phyloP scores from a whole-genome alignment of 2,888 invertebrate species.

The Amphipyra berbera region DNA sequence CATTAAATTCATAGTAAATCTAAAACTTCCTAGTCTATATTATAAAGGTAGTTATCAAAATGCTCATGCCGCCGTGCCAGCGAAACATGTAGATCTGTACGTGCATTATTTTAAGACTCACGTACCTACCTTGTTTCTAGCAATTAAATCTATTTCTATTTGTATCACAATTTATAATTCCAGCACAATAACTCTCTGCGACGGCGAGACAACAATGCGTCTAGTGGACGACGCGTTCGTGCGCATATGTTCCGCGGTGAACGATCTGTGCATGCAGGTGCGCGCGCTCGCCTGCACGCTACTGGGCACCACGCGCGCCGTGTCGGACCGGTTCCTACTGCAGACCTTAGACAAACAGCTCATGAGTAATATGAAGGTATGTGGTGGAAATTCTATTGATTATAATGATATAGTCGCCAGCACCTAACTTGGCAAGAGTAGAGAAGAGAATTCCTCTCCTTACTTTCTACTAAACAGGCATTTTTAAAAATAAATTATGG shows the following conservation, averaged over 20 bases:
- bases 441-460: too few species aligned
- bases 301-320: conserved; percentile 95
- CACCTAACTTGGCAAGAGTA: too few species aligned
- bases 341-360: conserved; percentile 99
- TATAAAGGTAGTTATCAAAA: too few species aligned
- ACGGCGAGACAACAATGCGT: conserved; percentile 95
- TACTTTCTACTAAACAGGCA: too few species aligned
- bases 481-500: too few species aligned
- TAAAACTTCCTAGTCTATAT: too few species aligned
- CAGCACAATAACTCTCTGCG: conserved; percentile 92
- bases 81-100: too few species aligned
- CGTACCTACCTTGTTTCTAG: too few species aligned
- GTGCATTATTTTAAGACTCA: too few species aligned
- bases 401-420: too few species aligned
- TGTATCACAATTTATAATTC: conserved; percentile 44
- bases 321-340: conserved; percentile 96
- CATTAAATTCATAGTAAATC: too few species aligned
- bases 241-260: conserved; percentile 97
- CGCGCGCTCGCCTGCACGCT: conserved; percentile 95
- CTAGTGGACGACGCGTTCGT: conserved; percentile 99
- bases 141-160: neutral
- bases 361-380: conserved; percentile 97
- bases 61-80: too few species aligned
- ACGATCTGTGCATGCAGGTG: conserved; percentile 97
- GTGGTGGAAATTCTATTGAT: neutral